These are phyloP conservation scores for Holotrichia oblita DNA, from an alignment of 1,140 invertebrate species.

Conservation along the genomic window DNA sequence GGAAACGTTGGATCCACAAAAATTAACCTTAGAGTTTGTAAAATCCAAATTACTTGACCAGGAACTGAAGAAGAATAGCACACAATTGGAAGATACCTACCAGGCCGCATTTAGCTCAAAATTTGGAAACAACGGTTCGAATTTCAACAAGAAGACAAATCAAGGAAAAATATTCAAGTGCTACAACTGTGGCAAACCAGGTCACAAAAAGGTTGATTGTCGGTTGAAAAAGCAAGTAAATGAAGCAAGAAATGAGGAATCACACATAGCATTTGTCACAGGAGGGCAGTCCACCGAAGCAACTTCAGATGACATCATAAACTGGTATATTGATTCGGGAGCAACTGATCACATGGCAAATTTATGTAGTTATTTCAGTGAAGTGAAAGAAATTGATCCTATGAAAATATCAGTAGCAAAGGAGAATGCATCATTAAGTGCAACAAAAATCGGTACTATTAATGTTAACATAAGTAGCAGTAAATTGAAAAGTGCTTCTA, in stretches of 20 bases:
- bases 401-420: no score
- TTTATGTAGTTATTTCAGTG: not conserved
- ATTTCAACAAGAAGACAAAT: not conserved
- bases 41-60: conserved; percentile 60
- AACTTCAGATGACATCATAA: not conserved
- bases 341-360: not conserved
- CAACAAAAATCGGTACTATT: no score
- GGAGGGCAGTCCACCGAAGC: not conserved
- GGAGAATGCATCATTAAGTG: no score
- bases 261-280: not conserved
- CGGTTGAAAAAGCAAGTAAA: not conserved
- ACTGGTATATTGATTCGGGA: not conserved
- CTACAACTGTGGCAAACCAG: not conserved
- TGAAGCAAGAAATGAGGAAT: not conserved
- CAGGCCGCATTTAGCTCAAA: no score
- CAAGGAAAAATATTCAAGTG: not conserved
- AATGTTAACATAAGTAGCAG: no score
- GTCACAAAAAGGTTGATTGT: not conserved
- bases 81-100: no score
- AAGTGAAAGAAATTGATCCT: not conserved
- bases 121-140: not conserved
- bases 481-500: no score
- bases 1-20: conserved; percentile 59
- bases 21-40: conserved; percentile 59
- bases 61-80: conserved; percentile 56